phyloP scores from a whole-genome alignment of 2,113 vertebrate species.

The Clarias batrachus region DNA sequence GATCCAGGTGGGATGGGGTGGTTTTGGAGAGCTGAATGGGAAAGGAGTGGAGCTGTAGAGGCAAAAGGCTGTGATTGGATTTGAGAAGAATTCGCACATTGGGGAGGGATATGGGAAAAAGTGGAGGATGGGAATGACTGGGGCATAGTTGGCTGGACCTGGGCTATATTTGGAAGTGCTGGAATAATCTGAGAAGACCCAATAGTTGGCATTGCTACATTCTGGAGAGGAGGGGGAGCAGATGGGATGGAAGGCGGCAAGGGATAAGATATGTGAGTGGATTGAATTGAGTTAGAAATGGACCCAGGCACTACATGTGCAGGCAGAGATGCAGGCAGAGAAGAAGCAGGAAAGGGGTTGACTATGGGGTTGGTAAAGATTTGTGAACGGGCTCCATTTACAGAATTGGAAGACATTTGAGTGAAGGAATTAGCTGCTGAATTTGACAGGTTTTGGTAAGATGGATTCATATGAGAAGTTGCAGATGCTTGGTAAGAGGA shows the following conservation, averaged over 20 bases:
- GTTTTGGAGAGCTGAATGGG: constrained; percentile 47
- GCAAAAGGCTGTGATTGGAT: constrained; percentile 43
- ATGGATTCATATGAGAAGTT: constrained; percentile 14
- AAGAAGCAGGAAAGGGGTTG: constrained; percentile 27
- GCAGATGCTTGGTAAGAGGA: constrained; percentile 30
- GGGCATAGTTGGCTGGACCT: constrained; percentile 36
- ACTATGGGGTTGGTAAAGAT: constrained; percentile 8
- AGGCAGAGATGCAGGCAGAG: constrained; percentile 31
- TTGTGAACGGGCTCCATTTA: constrained; percentile 17
- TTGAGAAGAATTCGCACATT: constrained; percentile 43
- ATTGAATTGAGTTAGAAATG: constrained; percentile 20
- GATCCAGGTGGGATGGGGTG: constrained; percentile 32
- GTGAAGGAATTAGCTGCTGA: constrained; percentile 13
- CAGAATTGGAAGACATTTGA: constrained; percentile 25
- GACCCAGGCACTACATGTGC: constrained; percentile 35
- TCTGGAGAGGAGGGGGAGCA: constrained; percentile 59
- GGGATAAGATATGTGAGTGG: constrained; percentile 39
- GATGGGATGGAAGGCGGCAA: constrained; percentile 34
- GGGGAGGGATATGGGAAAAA: constrained; percentile 51
- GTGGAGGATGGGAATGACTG: constrained; percentile 47
- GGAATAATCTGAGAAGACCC: constrained; percentile 46
- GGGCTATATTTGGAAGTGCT: constrained; percentile 30
- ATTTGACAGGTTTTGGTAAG: constrained; percentile 36
- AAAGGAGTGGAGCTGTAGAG: constrained; percentile 41
- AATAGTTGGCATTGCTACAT: constrained; percentile 59